phyloP scores from a whole-genome alignment of 2,888 invertebrate species.

The Stramonita haemastoma region DNA sequence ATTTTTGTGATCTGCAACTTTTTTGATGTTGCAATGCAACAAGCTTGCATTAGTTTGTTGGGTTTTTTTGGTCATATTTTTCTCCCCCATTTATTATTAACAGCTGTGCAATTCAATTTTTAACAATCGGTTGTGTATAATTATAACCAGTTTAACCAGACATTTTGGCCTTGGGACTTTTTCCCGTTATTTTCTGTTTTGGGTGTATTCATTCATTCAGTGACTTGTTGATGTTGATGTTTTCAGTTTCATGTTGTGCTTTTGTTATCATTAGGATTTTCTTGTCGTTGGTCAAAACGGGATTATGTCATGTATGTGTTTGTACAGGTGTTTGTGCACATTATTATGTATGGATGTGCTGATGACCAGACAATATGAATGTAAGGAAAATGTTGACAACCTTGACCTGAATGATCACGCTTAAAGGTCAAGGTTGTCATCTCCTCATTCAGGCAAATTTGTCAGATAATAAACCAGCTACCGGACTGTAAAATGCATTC shows the following conservation, averaged over 20 bases:
- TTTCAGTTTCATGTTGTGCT: background rate
- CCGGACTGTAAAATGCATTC: too few relatives aligned
- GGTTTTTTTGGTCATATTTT: background rate
- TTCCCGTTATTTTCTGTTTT: background rate
- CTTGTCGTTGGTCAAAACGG: background rate
- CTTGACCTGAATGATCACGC: too few relatives aligned
- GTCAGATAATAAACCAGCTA: too few relatives aligned
- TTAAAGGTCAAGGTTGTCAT: too few relatives aligned
- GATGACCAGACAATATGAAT: background rate
- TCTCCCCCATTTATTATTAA: background rate
- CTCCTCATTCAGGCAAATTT: too few relatives aligned
- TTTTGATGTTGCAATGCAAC: background rate
- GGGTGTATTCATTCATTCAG: background rate
- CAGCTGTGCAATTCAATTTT: background rate
- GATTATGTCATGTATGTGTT: background rate
- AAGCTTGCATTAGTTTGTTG: background rate
- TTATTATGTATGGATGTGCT: background rate
- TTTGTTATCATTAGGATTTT: background rate
- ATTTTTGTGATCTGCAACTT: background rate
- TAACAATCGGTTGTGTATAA: background rate
- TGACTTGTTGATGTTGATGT: slow-evolving; percentile 1
- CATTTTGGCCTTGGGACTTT: background rate
- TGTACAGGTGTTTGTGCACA: background rate
- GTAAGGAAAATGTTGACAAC: background rate
- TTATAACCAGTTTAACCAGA: background rate